Evolutionary conservation across 2,113 vertebrate genomes (phyloP).

Genomic region (Neogobius melanostomus): DNA sequence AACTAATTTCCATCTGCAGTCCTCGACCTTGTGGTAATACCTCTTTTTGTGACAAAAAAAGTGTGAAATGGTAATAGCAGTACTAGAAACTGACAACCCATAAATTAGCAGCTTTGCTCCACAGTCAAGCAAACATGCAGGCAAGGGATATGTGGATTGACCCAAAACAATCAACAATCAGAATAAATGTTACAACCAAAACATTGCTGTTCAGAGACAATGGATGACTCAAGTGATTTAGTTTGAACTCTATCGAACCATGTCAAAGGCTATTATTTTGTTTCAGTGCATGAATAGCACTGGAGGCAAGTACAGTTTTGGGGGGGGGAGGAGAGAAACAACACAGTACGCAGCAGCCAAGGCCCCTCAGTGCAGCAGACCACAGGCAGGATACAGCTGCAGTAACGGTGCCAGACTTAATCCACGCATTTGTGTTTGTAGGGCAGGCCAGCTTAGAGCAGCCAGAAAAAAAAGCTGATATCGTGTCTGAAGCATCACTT

Average conservation of each 20-base stretch:
- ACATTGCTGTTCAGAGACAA: not conserved
- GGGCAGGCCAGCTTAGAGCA: slow-evolving; percentile 23
- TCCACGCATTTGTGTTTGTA: slow-evolving; percentile 55
- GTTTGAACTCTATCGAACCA: not conserved
- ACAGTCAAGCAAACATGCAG: not conserved
- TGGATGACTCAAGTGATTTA: no score
- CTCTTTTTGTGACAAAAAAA: not conserved
- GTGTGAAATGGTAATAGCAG: not conserved
- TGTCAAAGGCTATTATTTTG: not conserved
- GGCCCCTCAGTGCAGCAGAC: slow-evolving; percentile 13
- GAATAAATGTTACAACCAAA: not conserved
- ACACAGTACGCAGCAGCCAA: not conserved
- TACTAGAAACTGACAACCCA: not conserved
- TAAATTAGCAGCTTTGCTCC: not conserved
- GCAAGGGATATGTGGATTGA: not conserved
- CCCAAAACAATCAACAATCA: not conserved
- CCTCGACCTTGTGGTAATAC: not conserved
- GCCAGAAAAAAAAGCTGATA: slow-evolving; percentile 18
- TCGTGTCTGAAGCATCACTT: not conserved
- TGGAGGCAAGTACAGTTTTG: not conserved
- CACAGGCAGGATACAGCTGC: slow-evolving; percentile 16
- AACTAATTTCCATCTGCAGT: no score
- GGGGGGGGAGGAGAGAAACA: not conserved
- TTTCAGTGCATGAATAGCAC: no score
- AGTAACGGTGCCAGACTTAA: slow-evolving; percentile 52